Evolutionary conservation across 2,888 invertebrate genomes (phyloP).

Genomic region (Plagodis dolabraria): DNA sequence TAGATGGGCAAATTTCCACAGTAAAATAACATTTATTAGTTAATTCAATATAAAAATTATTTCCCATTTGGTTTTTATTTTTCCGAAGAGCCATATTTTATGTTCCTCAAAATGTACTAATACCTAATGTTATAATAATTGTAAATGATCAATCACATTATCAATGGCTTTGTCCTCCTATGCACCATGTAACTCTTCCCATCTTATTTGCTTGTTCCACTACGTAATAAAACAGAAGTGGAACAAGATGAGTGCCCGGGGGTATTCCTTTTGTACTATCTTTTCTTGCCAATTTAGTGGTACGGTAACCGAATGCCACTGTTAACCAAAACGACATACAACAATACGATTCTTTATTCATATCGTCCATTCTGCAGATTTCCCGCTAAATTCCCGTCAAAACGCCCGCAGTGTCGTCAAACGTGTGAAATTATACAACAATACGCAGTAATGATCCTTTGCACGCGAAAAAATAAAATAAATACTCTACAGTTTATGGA

Average conservation of each 20-base stretch:
- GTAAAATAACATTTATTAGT: too few species aligned
- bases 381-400: constrained; percentile 66
- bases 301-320: constrained; percentile 53
- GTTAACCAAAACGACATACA: constrained; percentile 50
- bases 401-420: constrained; percentile 79
- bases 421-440: constrained; percentile 82
- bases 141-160: too few species aligned
- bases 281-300: constrained; percentile 47
- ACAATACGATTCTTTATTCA: constrained; percentile 46
- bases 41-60: too few species aligned
- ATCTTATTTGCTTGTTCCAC: neutral
- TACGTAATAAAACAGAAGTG: constrained; percentile 15
- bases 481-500: constrained; percentile 59
- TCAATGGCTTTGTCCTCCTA: too few species aligned
- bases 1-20: too few species aligned
- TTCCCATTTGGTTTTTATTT: too few species aligned
- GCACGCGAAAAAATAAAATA: constrained; percentile 75
- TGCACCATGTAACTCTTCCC: neutral
- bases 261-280: constrained; percentile 39
- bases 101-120: too few species aligned
- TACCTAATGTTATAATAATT: too few species aligned
- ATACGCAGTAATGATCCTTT: constrained; percentile 78
- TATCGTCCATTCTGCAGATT: constrained; percentile 33
- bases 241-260: constrained; percentile 15
- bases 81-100: too few species aligned